A percentile compares a stretch with the other conserved stretches of the same genome.
Conservation (phyloP, 2,888 invertebrate species). For the Odontomyia ornata region DNA sequence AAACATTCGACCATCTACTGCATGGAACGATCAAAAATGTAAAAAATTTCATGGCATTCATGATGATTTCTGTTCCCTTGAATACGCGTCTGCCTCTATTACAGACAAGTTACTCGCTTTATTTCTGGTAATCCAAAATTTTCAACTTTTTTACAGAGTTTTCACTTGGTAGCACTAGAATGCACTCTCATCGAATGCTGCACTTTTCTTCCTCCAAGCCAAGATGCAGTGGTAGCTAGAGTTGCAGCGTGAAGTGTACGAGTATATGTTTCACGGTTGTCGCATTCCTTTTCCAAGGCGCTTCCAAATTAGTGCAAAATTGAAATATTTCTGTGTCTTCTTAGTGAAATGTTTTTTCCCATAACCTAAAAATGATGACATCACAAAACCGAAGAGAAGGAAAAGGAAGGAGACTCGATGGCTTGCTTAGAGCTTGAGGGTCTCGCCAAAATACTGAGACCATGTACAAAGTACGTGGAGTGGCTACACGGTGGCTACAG, state of each 20-base stretch:
- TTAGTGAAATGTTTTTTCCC: slow-evolving; percentile 47
- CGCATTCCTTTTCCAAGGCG: slow-evolving; percentile 40
- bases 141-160: too few relatives aligned
- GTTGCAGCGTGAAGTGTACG: slow-evolving; percentile 26
- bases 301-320: slow-evolving; percentile 50
- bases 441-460: neutral
- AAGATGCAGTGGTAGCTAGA: neutral
- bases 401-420: neutral
- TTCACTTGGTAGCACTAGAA: neutral
- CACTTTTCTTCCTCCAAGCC: neutral
- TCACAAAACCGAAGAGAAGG: slow-evolving; percentile 42
- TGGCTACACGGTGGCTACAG: neutral
- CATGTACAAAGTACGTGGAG: neutral
- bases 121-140: too few relatives aligned
- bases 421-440: neutral
- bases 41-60: too few relatives aligned
- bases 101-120: too few relatives aligned
- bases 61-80: too few relatives aligned
- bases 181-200: neutral
- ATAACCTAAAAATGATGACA: slow-evolving; percentile 50
- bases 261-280: slow-evolving; percentile 45
- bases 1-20: too few relatives aligned
- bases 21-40: too few relatives aligned
- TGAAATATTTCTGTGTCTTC: slow-evolving; percentile 49
- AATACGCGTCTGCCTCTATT: too few relatives aligned